These are phyloP conservation scores for Pionites leucogaster DNA, from an alignment of 2,113 vertebrate species.

Conservation along the genomic window DNA sequence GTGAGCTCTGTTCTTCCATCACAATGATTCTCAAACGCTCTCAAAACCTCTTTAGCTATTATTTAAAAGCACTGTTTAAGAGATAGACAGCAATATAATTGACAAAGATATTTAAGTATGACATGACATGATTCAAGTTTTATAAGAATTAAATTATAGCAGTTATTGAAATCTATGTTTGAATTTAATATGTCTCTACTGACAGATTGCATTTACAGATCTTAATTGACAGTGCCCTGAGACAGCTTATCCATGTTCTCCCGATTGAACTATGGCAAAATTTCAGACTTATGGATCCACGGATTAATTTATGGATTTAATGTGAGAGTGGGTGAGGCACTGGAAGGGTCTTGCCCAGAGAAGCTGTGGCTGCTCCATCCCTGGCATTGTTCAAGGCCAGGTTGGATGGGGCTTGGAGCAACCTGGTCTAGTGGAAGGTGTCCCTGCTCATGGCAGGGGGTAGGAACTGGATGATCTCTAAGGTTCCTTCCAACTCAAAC, in stretches of 20 bases:
- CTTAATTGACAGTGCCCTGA: conserved; percentile 51
- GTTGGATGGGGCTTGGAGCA: neutral
- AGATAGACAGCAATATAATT: neutral
- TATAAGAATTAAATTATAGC: neutral
- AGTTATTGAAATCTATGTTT: neutral
- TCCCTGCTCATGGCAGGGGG: neutral
- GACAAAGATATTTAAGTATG: neutral
- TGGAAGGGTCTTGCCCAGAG: neutral
- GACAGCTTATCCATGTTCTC: neutral
- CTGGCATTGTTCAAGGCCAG: neutral
- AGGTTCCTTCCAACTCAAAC: neutral
- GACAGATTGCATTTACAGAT: conserved; percentile 61
- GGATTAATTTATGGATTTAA: neutral
- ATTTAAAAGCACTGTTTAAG: neutral
- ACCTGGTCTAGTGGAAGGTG: neutral
- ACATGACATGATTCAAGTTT: neutral
- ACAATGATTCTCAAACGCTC: neutral
- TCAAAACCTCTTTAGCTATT: neutral
- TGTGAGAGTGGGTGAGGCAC: neutral
- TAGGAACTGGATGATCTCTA: neutral
- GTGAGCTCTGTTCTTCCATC: neutral
- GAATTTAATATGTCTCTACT: neutral
- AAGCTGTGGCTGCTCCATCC: neutral
- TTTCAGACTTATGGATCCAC: neutral
- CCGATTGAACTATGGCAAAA: neutral